Base-by-base conservation (phyloP, 30 jellyfish, hydroid and myxozoan species). In the Cassiopea andromeda region DNA sequence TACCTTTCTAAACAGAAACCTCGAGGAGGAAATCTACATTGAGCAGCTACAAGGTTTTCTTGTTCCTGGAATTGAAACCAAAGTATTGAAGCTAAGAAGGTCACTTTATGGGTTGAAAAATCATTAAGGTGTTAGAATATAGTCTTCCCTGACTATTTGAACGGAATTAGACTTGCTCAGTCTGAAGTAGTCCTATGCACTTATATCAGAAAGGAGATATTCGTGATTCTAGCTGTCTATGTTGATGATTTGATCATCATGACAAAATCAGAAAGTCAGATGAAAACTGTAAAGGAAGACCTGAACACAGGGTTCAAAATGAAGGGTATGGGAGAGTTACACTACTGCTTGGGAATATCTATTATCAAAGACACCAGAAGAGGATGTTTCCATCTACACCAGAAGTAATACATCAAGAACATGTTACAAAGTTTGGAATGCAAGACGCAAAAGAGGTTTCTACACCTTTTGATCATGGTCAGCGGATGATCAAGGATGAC, bases 41-140 rank as follows among this genome's bases (percentile, higher is more conserved):
- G 54, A 70, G 83, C 88, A 75, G 66, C 92, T 88, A 46, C 60
- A 70, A 12, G 87, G 92, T 15, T 84, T 27, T 66, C 15, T 66
- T 58, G 81, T 14, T 3, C 7, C 48, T 15, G 59, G 16, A 48
- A 60, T 10, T 4, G 80, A 76, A 46, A 58, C 61, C 46, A 61
- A 19, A 48, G 90, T 46, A 85, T 85, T 46, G 77, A 85, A 85
- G 93, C 19, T 85, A 76, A 72, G 60, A 85, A 71, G 58, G 79
- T 38, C 57, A 46, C 14, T 84, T 38, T 74, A 85, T 61, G 93
- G 93, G 15, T 48, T 85, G 79, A 71, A 85, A 74, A 85, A 49
- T 72, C 89, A 14, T 17, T 89, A 83, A 72, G 93, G 60, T 85
- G 93, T 48, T 85, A 89, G 93, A 61, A 61, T 49, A 61, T 10